Percentiles rank a stretch among this genome's conserved stretches.
phyloP scores from a whole-genome alignment of 2,113 vertebrate genomes.

The Chamaea fasciata region DNA sequence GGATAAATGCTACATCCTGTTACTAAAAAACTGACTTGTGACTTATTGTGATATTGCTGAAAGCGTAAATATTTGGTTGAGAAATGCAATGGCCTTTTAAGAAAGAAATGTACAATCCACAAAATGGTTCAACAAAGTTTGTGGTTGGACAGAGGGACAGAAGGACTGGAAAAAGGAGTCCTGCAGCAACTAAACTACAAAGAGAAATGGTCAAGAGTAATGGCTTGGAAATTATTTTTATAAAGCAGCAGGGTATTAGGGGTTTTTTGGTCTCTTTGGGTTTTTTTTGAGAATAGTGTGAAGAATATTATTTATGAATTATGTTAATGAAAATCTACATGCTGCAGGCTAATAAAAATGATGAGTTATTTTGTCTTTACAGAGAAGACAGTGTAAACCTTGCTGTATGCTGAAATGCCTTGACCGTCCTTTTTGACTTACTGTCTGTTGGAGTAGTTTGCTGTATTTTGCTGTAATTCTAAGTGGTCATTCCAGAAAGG shows the following conservation, averaged over 20 bases:
- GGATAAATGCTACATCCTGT: neutral
- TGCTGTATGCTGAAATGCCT: neutral
- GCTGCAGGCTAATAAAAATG: neutral
- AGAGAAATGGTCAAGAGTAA: neutral
- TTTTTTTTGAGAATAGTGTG: neutral
- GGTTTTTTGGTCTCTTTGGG: neutral
- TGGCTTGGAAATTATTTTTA: neutral
- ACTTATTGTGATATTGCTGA: neutral
- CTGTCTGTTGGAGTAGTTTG: neutral
- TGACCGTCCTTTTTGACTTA: neutral
- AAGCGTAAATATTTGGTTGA: constrained; percentile 15
- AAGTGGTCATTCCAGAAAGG: neutral
- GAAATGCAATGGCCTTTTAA: constrained; percentile 9
- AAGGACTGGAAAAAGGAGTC: neutral
- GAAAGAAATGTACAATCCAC: neutral
- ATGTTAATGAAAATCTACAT: neutral
- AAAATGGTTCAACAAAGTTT: neutral
- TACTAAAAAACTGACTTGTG: neutral
- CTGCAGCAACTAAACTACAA: constrained; percentile 3
- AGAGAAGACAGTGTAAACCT: neutral
- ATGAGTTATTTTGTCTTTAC: neutral
- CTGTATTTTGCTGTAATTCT: neutral
- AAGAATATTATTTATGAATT: neutral
- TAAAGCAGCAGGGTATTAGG: neutral
- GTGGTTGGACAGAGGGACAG: constrained; percentile 6